Base-by-base conservation (phyloP, 1,140 invertebrate species). In the Psix sp. region DNA sequence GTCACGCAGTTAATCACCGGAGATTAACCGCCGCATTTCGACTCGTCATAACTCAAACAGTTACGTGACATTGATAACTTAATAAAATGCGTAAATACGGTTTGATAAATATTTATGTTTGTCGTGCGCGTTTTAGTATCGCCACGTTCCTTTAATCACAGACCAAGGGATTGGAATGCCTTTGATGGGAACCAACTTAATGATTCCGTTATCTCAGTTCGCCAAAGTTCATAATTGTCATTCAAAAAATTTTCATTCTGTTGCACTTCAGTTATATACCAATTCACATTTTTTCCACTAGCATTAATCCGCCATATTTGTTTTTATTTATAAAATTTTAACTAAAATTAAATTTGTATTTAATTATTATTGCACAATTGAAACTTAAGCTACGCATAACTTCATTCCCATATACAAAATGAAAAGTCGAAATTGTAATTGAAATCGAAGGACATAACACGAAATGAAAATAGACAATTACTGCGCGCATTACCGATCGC, bases 381-480 rank as follows among this genome's bases (percentile, higher is more conserved):
- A n/a, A n/a, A n/a, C n/a, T n/a, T n/a, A n/a, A n/a, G n/a, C n/a
- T n/a, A n/a, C n/a, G n/a, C n/a, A n/a, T n/a, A n/a, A n/a, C n/a
- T n/a, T n/a, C n/a, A n/a, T n/a, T n/a, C n/a, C n/a, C n/a, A n/a
- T n/a, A n/a, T n/a, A n/a, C n/a, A n/a, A n/a, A n/a, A n/a, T n/a
- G n/a, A n/a, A n/a, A n/a, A n/a, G n/a, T n/a, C n/a, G 31, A 57
- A 54, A 56, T 40, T 18, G 31, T 74, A 77, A 74, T 77, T 71
- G 66, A 60, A 63, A 62, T 54, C 33, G 76, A 77, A 77, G 59
- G 76, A 77, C 76, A 73, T 54, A 46, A 18, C 29, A 31, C n/a
- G n/a, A n/a, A n/a, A 48, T 26, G 11, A 51, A 48, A 38, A 43
- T 7, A 45, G 54, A 52, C 63, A 74, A 77, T 77, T 74, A 67